Conservation (phyloP, 2,888 invertebrate species). For the Drosophila neutralis region DNA sequence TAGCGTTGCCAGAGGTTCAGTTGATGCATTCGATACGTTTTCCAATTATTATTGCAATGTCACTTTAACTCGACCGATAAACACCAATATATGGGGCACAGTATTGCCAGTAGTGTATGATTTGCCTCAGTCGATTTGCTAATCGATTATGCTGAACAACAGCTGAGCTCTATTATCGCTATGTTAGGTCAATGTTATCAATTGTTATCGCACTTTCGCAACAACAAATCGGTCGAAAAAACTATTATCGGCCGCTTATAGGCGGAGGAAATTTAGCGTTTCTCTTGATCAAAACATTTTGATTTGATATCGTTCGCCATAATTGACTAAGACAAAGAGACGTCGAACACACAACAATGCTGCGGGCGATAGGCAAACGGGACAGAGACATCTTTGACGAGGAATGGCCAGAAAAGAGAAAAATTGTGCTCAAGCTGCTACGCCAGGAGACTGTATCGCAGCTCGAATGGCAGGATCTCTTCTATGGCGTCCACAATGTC, state of each 20-base stretch:
- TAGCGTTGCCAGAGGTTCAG: neutral
- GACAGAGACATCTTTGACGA: constrained; percentile 90
- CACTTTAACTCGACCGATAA: neutral
- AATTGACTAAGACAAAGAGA: constrained; percentile 52
- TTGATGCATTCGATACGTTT: constrained; percentile 19
- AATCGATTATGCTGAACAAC: constrained; percentile 35
- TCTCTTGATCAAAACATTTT: constrained; percentile 50
- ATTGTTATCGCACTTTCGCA: constrained; percentile 51
- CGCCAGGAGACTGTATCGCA: constrained; percentile 97
- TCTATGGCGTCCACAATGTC: constrained; percentile 97
- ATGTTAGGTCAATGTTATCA: constrained; percentile 22
- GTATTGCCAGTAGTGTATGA: no score
- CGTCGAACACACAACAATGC: constrained; percentile 43
- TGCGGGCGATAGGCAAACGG: constrained; percentile 74
- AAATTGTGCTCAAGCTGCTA: constrained; percentile 95
- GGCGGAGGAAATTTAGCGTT: constrained; percentile 57
- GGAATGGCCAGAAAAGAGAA: constrained; percentile 98
- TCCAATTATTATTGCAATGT: constrained; percentile 7
- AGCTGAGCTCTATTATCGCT: constrained; percentile 40
- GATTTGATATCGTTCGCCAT: constrained; percentile 30
- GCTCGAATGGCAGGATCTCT: constrained; percentile 98
- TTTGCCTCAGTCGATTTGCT: neutral
- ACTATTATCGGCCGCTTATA: constrained; percentile 53
- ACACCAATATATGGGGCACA: neutral
- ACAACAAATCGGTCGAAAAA: constrained; percentile 41